phyloP scores from a whole-genome alignment of 2,113 vertebrate species.

The Cololabis saira region DNA sequence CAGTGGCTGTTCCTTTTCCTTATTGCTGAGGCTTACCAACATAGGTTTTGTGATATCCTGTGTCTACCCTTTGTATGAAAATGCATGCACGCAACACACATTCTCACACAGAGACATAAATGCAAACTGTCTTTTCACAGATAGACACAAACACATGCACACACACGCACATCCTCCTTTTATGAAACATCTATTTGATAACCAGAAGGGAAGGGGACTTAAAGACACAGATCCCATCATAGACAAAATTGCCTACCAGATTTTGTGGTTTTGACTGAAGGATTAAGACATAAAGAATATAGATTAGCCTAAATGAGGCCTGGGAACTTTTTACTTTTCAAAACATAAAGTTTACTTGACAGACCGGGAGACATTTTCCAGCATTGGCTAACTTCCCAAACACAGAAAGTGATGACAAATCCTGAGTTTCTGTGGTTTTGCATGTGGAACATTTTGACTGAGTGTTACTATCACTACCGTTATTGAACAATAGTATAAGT shows the following conservation, averaged over 20 bases:
- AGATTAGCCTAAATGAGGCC: constrained; percentile 29
- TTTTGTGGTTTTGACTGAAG: constrained; percentile 56
- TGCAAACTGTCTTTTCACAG: constrained; percentile 21
- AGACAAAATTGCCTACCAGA: constrained; percentile 69
- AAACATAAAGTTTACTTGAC: constrained; percentile 14
- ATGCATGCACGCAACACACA: constrained; percentile 34
- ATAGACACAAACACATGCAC: constrained; percentile 25
- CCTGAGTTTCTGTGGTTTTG: constrained; percentile 69
- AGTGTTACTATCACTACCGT: constrained; percentile 66
- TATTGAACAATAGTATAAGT: constrained; percentile 44
- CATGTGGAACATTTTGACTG: constrained; percentile 61
- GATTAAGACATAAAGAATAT: constrained; percentile 27
- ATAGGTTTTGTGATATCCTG: constrained; percentile 72
- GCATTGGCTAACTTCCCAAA: constrained; percentile 19
- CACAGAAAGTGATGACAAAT: constrained; percentile 44
- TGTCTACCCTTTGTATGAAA: constrained; percentile 56
- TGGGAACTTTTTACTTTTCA: constrained; percentile 44
- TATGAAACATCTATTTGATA: constrained; percentile 31
- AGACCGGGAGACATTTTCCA: constrained; percentile 40
- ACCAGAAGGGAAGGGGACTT: constrained; percentile 67
- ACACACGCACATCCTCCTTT: constrained; percentile 43
- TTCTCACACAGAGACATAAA: constrained; percentile 24
- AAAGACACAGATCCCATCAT: constrained; percentile 47
- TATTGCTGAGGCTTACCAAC: constrained; percentile 55
- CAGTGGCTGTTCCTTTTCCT: constrained; percentile 64